Percentiles rank a stretch among this genome's conserved stretches.
Conservation (phyloP, 2,888 invertebrate species). For the Scaptomyza caliginosa region DNA sequence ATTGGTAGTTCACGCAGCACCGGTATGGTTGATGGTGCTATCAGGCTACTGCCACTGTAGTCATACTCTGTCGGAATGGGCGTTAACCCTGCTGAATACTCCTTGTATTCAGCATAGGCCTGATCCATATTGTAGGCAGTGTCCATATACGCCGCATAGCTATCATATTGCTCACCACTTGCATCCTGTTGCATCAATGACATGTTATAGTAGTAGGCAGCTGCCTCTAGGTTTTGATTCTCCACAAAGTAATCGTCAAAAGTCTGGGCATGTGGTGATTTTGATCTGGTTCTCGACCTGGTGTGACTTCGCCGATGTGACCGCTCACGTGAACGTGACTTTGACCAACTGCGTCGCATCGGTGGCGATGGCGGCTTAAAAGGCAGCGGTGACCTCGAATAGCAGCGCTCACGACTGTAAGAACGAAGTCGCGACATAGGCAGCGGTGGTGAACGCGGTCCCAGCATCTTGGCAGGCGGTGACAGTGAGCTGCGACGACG, state of each 20-base stretch:
- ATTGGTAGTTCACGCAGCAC: conserved; percentile 79
- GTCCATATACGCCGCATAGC: conserved; percentile 71
- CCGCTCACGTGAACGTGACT: conserved; percentile 54
- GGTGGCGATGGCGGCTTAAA: conserved; percentile 83
- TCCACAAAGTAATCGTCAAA: conserved; percentile 68
- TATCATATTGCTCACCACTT: conserved; percentile 67
- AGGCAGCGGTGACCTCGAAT: conserved; percentile 81
- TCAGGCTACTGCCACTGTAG: conserved; percentile 32
- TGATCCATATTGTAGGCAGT: conserved; percentile 63
- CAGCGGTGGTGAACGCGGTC: conserved; percentile 72
- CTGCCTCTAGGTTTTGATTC: conserved; percentile 50
- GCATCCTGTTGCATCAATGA: conserved; percentile 60
- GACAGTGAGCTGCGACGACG: conserved; percentile 68
- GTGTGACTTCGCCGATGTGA: conserved; percentile 38
- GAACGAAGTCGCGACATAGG: conserved; percentile 66
- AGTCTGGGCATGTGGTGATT: conserved; percentile 38
- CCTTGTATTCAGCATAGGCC: conserved; percentile 71
- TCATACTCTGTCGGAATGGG: conserved; percentile 40
- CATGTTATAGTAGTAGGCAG: conserved; percentile 80
- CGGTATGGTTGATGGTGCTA: conserved; percentile 15
- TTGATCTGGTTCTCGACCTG: conserved; percentile 28
- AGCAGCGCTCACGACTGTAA: conserved; percentile 74
- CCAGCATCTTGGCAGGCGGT: conserved; percentile 45
- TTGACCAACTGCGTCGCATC: conserved; percentile 79
- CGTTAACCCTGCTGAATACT: conserved; percentile 49